phyloP scores from a whole-genome alignment of 2,888 invertebrate genomes.

The Trachelus tabidus region DNA sequence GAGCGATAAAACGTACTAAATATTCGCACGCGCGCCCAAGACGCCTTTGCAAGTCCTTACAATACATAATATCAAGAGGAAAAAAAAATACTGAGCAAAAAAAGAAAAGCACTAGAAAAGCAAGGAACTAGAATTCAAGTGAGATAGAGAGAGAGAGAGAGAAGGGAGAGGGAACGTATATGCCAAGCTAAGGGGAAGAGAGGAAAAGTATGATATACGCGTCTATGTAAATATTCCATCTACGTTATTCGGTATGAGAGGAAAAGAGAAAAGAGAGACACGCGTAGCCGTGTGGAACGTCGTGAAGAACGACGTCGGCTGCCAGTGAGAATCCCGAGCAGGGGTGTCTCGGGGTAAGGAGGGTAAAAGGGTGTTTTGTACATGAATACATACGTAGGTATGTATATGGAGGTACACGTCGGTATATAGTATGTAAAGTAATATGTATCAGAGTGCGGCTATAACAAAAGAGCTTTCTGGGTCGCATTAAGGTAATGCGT shows the following conservation, averaged over 20 bases:
- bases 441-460: conserved; percentile 31
- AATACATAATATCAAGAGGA: not conserved
- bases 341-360: not conserved
- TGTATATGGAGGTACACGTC: not conserved
- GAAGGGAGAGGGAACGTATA: too few species aligned
- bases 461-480: conserved; percentile 60
- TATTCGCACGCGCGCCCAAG: not conserved
- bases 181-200: not conserved
- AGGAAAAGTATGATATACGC: not conserved
- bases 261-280: not conserved
- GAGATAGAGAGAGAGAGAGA: too few species aligned
- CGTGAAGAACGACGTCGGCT: not conserved
- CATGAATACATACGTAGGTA: not conserved
- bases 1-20: not conserved
- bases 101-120: not conserved
- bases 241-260: not conserved
- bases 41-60: not conserved
- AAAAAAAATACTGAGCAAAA: not conserved
- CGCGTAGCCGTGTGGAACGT: not conserved
- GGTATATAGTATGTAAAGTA: conserved; percentile 9
- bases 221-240: not conserved
- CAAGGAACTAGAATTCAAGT: not conserved
- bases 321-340: not conserved
- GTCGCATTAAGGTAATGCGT: conserved; percentile 60
- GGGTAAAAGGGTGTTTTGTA: not conserved